Percentiles rank a stretch among this genome's conserved stretches.
Conservation (phyloP, 1,140 invertebrate species). For the Platyura marginata region DNA sequence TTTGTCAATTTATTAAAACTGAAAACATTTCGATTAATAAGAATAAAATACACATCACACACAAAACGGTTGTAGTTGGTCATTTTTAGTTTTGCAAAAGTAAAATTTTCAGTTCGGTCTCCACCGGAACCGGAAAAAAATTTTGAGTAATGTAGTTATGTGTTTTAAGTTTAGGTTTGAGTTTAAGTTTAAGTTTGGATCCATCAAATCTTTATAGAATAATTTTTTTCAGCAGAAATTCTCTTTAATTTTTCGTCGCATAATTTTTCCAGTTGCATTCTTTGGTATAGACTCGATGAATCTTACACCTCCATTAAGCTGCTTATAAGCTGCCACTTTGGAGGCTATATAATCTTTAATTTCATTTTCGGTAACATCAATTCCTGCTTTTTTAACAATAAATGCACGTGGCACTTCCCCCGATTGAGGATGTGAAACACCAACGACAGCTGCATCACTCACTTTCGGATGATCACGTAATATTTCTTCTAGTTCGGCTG, state of each 20-base stretch:
- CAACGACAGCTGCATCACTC: constrained; percentile 65
- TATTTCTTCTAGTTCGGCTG: constrained; percentile 73
- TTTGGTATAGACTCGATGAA: constrained; percentile 54
- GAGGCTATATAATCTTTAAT: constrained; percentile 35
- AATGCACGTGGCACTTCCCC: constrained; percentile 67
- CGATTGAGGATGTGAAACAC: constrained; percentile 45
- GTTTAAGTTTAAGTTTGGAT: no score
- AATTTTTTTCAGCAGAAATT: constrained; percentile 9
- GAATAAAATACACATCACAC: no score
- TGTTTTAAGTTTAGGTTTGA: no score
- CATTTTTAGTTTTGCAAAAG: no score
- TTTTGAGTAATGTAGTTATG: no score
- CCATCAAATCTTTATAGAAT: neutral
- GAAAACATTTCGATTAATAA: no score
- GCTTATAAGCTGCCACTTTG: constrained; percentile 47
- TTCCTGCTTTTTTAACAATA: constrained; percentile 30
- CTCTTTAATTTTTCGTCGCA: constrained; percentile 37
- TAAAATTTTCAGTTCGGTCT: no score
- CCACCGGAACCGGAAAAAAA: no score
- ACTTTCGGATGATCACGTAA: constrained; percentile 55
- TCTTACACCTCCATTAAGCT: constrained; percentile 40
- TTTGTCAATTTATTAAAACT: no score
- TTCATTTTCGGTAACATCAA: constrained; percentile 25
- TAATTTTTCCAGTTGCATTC: constrained; percentile 53
- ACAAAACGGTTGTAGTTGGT: no score